phyloP scores from a whole-genome alignment of 2,797 vertebrate genomes.

The Leptatherina wallacei region DNA sequence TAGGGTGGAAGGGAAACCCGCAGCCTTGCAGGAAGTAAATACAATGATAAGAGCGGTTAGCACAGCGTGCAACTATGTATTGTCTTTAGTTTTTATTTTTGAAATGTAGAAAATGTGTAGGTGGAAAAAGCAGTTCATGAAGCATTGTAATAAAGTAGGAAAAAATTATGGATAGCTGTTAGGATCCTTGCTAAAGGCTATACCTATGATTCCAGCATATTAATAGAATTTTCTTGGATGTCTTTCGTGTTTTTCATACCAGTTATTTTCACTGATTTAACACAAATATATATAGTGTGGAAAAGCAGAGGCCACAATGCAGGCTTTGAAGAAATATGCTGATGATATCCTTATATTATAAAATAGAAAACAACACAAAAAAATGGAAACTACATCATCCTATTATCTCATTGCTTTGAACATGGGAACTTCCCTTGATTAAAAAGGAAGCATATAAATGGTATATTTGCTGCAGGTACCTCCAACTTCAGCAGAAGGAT shows the following conservation, averaged over 20 bases:
- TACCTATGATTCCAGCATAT: constrained; percentile 7
- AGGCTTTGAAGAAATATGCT: constrained; percentile 23
- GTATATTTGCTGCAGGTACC: constrained; percentile 66
- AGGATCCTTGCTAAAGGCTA: constrained; percentile 17
- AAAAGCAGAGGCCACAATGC: background rate
- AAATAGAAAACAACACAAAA: background rate
- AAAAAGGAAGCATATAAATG: constrained; percentile 48
- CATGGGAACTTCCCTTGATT: constrained; percentile 53
- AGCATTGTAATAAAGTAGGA: constrained; percentile 23
- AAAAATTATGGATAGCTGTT: constrained; percentile 20
- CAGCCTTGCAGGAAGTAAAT: constrained; percentile 50
- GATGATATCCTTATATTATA: constrained; percentile 33
- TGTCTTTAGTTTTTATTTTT: constrained; percentile 12
- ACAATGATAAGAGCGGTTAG: constrained; percentile 35
- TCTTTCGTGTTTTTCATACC: constrained; percentile 3
- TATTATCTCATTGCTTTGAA: constrained; percentile 57
- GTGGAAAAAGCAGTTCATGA: constrained; percentile 17
- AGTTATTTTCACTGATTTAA: constrained; percentile 17
- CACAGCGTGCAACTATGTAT: constrained; percentile 2
- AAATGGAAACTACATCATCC: constrained; percentile 9
- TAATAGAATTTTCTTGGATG: constrained; percentile 22
- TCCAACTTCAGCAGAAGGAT: constrained; percentile 43
- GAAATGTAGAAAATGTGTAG: constrained; percentile 16
- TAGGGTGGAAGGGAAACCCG: constrained; percentile 64
- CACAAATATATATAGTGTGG: constrained; percentile 13